These are phyloP conservation scores for Halictus quadricinctus DNA, from an alignment of 2,888 invertebrate species.

Conservation along the genomic window DNA sequence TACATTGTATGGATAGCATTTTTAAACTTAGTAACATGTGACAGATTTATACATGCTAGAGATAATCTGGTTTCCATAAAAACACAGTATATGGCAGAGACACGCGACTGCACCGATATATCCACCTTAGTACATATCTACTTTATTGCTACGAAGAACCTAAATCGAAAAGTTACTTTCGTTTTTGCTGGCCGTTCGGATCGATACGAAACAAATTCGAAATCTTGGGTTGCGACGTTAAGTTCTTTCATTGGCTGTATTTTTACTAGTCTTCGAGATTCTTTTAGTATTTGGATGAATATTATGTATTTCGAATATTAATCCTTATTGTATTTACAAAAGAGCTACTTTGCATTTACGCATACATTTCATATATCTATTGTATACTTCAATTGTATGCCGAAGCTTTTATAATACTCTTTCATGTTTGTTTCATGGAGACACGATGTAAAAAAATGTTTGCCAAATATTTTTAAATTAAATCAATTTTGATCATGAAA, in stretches of 20 bases:
- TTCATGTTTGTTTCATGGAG: constrained; percentile 26
- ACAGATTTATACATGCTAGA: constrained; percentile 51
- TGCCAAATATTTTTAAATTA: constrained; percentile 28
- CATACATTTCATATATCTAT: neutral
- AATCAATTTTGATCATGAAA: constrained; percentile 33
- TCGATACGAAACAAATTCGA: constrained; percentile 15
- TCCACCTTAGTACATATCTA: constrained; percentile 58
- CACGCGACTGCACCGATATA: constrained; percentile 48
- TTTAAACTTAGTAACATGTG: constrained; percentile 59
- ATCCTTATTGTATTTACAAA: constrained; percentile 20
- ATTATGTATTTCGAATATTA: constrained; percentile 9
- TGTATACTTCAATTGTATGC: constrained; percentile 28
- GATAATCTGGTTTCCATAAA: constrained; percentile 43
- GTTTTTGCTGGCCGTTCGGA: neutral
- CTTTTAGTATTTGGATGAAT: constrained; percentile 30
- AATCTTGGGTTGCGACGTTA: constrained; percentile 3
- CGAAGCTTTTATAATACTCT: neutral
- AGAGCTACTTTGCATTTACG: constrained; percentile 48
- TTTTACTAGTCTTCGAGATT: constrained; percentile 38
- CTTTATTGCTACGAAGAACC: constrained; percentile 38
- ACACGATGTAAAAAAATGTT: constrained; percentile 23
- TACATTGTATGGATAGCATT: constrained; percentile 70
- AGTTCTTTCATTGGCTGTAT: constrained; percentile 40
- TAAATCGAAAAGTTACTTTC: constrained; percentile 14
- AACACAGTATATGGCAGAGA: constrained; percentile 51